Percentiles rank a stretch among this genome's conserved stretches.
Conservation (phyloP, 2,113 vertebrate species). For the Dascyllus trimaculatus region DNA sequence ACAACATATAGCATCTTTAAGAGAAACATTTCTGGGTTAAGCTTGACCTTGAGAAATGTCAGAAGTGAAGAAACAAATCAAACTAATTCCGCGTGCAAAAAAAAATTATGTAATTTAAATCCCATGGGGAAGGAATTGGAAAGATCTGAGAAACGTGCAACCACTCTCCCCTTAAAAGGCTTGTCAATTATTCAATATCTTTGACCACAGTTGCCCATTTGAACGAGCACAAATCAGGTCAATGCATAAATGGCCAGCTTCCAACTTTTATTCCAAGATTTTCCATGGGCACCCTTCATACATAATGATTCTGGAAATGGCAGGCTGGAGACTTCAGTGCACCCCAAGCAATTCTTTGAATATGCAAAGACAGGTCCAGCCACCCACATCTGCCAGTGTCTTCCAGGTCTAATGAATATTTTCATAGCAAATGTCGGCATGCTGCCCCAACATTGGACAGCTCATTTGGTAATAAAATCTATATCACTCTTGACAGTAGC, state of each 20-base stretch:
- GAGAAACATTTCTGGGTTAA: conserved; percentile 1
- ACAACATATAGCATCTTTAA: not conserved
- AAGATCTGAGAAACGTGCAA: not conserved
- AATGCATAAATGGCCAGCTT: conserved; percentile 25
- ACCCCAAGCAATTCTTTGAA: conserved; percentile 40
- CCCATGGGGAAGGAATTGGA: not conserved
- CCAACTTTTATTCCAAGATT: conserved; percentile 38
- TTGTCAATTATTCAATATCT: conserved; percentile 41
- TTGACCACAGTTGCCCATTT: conserved; percentile 22
- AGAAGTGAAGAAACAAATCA: not conserved
- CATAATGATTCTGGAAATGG: conserved; percentile 56
- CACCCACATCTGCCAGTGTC: conserved; percentile 45
- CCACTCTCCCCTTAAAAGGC: conserved; percentile 30
- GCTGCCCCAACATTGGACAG: conserved; percentile 12
- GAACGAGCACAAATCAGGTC: conserved; percentile 21
- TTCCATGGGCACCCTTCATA: conserved; percentile 42
- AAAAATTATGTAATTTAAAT: conserved; percentile 12
- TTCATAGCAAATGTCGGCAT: conserved; percentile 43
- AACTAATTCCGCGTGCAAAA: not conserved
- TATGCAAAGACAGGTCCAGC: conserved; percentile 47
- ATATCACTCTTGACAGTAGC: conserved; percentile 29
- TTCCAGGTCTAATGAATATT: conserved; percentile 44
- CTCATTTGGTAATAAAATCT: conserved; percentile 41
- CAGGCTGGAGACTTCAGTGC: conserved; percentile 40
- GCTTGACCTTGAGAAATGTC: conserved; percentile 15